phyloP scores from a whole-genome alignment of 2,797 vertebrate genomes.

The Sparidentex hasta region DNA sequence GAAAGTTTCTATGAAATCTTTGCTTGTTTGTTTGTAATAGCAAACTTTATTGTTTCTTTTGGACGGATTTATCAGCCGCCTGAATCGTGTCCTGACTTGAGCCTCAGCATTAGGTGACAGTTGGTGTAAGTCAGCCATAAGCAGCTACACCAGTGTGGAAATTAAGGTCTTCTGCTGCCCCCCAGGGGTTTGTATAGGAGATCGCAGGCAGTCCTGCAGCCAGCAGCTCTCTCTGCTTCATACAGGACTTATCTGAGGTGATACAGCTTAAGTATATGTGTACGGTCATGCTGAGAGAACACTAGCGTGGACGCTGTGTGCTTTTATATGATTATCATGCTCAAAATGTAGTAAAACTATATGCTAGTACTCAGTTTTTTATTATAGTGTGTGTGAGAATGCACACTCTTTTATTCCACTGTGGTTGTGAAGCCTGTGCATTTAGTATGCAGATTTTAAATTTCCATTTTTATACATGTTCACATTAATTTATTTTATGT shows the following conservation, averaged over 20 bases:
- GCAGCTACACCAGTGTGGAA: constrained; percentile 48
- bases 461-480: background rate
- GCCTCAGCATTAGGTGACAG: constrained; percentile 59
- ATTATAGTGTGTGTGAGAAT: background rate
- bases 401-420: background rate
- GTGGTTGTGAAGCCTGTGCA: background rate
- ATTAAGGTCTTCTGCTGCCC: constrained; percentile 86
- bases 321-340: background rate
- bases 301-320: background rate
- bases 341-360: background rate
- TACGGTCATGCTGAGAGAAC: background rate
- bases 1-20: constrained; percentile 25
- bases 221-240: constrained; percentile 6
- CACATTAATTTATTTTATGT: background rate
- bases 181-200: constrained; percentile 70
- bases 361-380: background rate
- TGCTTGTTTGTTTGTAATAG: constrained; percentile 33
- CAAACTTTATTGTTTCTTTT: constrained; percentile 56
- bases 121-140: constrained; percentile 54
- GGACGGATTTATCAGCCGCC: constrained; percentile 57
- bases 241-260: constrained; percentile 2
- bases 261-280: constrained; percentile 10
- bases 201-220: constrained; percentile 46
- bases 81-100: constrained; percentile 56
- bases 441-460: constrained; percentile 5